These are phyloP conservation scores for Tetragonula clypearis DNA, from an alignment of 1,140 invertebrate species.

Conservation along the genomic window DNA sequence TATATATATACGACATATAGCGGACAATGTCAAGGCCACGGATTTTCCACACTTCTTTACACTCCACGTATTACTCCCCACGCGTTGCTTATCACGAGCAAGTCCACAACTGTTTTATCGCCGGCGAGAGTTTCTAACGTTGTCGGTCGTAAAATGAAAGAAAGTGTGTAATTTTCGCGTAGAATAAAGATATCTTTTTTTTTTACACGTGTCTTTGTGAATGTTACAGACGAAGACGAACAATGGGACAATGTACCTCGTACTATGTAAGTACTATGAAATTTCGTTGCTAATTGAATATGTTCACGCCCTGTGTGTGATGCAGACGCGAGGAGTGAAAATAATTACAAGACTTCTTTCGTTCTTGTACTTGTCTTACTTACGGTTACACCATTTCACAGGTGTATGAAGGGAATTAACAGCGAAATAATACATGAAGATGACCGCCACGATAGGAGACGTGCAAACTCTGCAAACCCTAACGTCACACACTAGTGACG, in stretches of 20 bases:
- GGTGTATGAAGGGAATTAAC: background rate
- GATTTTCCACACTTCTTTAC: background rate
- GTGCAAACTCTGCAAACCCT: slow-evolving; percentile 82
- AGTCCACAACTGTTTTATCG: background rate
- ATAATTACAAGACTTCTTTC: background rate
- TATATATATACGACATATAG: background rate
- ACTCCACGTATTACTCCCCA: background rate
- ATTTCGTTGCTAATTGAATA: background rate
- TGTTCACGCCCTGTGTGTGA: background rate
- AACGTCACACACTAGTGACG: slow-evolving; percentile 84
- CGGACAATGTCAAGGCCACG: slow-evolving; percentile 14
- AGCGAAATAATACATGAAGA: background rate
- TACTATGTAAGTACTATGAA: background rate
- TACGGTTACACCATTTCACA: too few species aligned
- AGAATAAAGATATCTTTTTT: too few species aligned
- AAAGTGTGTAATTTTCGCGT: too few species aligned
- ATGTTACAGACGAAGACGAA: background rate
- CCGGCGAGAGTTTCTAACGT: background rate
- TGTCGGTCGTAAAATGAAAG: too few species aligned
- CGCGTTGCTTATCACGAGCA: background rate
- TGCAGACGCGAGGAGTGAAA: background rate
- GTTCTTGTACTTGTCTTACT: background rate
- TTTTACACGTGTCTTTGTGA: background rate
- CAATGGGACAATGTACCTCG: background rate
- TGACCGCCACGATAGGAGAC: slow-evolving; percentile 60